phyloP scores from a whole-genome alignment of 2,888 invertebrate species.

The Fragum whitleyi region DNA sequence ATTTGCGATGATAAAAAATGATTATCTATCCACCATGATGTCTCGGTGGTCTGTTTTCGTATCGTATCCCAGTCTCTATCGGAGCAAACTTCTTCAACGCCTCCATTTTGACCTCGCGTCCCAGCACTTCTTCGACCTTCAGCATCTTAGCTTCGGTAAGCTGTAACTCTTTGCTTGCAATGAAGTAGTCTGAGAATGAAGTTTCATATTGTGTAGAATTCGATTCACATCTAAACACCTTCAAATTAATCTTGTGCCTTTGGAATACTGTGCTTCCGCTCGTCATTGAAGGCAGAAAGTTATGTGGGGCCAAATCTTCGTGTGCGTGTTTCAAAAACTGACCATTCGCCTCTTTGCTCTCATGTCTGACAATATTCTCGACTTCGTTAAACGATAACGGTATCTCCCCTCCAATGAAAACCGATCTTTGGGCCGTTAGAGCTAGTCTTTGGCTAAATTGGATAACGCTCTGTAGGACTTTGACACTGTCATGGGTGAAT shows the following conservation, averaged over 20 bases:
- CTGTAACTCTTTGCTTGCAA: constrained; percentile 28
- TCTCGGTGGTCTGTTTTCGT: constrained; percentile 14
- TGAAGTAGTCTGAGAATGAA: constrained; percentile 27
- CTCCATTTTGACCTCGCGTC: background rate
- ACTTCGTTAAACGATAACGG: background rate
- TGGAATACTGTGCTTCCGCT: background rate
- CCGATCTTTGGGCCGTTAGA: background rate
- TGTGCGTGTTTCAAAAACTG: background rate
- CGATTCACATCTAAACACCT: constrained; percentile 21
- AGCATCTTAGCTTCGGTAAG: constrained; percentile 24
- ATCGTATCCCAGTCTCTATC: background rate
- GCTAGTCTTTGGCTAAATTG: constrained; percentile 15
- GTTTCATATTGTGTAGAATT: background rate
- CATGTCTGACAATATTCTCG: background rate
- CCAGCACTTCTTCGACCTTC: constrained; percentile 24
- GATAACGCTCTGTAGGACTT: background rate
- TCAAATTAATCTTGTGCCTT: constrained; percentile 25
- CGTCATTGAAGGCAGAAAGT: constrained; percentile 9
- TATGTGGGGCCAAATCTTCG: background rate
- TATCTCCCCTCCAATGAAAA: constrained; percentile 28
- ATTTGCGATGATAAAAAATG: too few relatives aligned
- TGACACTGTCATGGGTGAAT: background rate
- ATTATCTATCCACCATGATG: constrained; percentile 12
- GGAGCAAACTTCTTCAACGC: background rate
- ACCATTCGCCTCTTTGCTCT: background rate